Percentiles rank a stretch among this genome's conserved stretches.
phyloP scores from a whole-genome alignment of 2,888 invertebrate genomes.

The Monoplex corrugatus region DNA sequence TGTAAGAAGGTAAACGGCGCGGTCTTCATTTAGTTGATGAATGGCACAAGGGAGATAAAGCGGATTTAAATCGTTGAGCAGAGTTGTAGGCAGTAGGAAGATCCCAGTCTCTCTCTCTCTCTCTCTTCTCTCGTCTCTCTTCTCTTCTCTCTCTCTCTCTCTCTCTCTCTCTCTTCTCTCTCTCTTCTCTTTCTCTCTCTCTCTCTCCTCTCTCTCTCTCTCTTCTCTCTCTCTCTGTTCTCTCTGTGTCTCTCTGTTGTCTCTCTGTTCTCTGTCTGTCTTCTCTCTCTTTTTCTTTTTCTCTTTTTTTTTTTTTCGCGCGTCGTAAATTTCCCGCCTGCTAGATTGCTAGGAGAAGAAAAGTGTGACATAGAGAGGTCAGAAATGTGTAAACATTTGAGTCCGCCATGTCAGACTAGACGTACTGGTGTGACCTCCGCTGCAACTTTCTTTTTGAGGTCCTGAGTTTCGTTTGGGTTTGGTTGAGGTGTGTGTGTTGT shows the following conservation, averaged over 20 bases:
- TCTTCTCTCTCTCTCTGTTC: neutral
- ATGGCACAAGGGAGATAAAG: slow-evolving; percentile 41
- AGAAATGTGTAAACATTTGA: too few species aligned
- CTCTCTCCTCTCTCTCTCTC: neutral
- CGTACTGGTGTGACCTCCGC: too few species aligned
- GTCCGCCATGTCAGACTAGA: too few species aligned
- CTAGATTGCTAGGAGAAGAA: too few species aligned
- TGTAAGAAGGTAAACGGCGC: neutral
- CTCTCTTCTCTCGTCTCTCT: neutral
- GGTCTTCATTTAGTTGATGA: slow-evolving; percentile 38
- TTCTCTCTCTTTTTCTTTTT: neutral
- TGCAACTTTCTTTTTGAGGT: too few species aligned
- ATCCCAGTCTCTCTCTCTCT: neutral
- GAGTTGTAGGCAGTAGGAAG: neutral
- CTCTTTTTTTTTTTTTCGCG: neutral
- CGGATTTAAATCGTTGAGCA: slow-evolving; percentile 36
- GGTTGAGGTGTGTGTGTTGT: too few species aligned
- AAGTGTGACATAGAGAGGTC: too few species aligned
- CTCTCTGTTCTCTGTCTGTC: neutral
- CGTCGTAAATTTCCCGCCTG: too few species aligned
- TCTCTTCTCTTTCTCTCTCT: neutral
- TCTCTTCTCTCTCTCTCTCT: neutral
- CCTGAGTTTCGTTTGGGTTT: too few species aligned
- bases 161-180: neutral
- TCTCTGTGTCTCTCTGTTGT: neutral